A percentile compares a stretch with the other conserved stretches of the same genome.
These are phyloP conservation scores for Nudaria mundana DNA, from an alignment of 2,888 invertebrate genomes.

Conservation along the genomic window DNA sequence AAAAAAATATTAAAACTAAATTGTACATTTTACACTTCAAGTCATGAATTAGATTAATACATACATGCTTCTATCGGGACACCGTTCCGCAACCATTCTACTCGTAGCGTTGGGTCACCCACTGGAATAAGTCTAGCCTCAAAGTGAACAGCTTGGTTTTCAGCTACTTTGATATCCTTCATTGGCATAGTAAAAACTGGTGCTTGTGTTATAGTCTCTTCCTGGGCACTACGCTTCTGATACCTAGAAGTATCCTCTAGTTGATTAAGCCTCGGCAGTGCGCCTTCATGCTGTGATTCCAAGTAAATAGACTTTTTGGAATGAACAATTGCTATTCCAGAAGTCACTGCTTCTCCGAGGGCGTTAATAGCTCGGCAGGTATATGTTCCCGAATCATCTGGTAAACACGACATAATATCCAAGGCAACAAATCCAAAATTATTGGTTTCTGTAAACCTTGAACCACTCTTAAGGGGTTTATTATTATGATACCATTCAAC, in stretches of 20 bases:
- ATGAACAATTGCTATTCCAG: conserved; percentile 91
- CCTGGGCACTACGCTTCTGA: conserved; percentile 86
- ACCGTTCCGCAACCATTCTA: conserved; percentile 96
- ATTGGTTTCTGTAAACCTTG: conserved; percentile 96
- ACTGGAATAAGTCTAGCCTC: conserved; percentile 97
- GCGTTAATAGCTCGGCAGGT: conserved; percentile 96
- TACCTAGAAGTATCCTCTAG: conserved; percentile 90
- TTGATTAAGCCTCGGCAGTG: conserved; percentile 89
- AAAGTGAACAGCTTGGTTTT: conserved; percentile 96
- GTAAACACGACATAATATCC: conserved; percentile 96
- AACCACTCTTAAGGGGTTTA: conserved; percentile 93
- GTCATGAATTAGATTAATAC: conserved; percentile 39
- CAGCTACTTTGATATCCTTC: conserved; percentile 91
- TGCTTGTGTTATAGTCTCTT: conserved; percentile 91
- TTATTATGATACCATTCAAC: conserved; percentile 98
- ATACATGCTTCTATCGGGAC: conserved; percentile 94
- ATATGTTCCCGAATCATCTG: conserved; percentile 98
- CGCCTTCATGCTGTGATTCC: conserved; percentile 94
- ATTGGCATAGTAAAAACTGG: conserved; percentile 96
- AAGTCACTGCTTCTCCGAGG: conserved; percentile 95
- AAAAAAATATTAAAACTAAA: not conserved
- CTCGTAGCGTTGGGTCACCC: conserved; percentile 94
- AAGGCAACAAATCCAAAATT: conserved; percentile 98
- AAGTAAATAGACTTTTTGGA: conserved; percentile 92
- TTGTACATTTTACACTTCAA: not conserved